Base-by-base conservation (phyloP, 1,140 invertebrate species). In the Cyrtorhinus lividipennis region DNA sequence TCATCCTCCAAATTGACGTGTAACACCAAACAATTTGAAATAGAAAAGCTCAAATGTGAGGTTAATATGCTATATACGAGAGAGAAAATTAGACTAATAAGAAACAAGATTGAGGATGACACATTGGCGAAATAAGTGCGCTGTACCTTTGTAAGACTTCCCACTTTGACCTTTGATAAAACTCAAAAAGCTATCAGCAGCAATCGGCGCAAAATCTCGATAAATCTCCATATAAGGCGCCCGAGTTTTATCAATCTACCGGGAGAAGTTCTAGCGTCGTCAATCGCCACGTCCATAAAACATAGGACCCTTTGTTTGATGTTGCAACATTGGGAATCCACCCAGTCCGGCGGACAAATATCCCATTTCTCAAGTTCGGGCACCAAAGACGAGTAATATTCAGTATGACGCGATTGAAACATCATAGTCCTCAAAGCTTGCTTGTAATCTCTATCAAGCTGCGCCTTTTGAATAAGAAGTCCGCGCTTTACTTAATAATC, bases 121-220 rank as follows among this genome's bases (percentile, higher is more conserved):
- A n/a, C n/a, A n/a, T n/a, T n/a, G n/a, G n/a, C n/a, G n/a, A n/a
- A n/a, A n/a, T n/a, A n/a, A n/a, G n/a, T n/a, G n/a, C n/a, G n/a
- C n/a, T n/a, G n/a, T n/a, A 46, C 45, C 60, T 60, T 63, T 64
- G 44, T 66, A 68, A 3, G 56, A 62, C 24, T 57, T 25, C 13
- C 62, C 63, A 5, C 45, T 30, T 0, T 62, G 59, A 38, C 73
- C 74, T n/a, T 70, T 73, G 64, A 75, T 77, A 20, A 80, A 65
- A 5, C 69, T 66, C 62, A 72, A 68, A 68, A 80, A 80, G 65
- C 80, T 80, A 64, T 73, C 70, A 63, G 76, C 77, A 1, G 78
- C 79, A 64, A 71, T 73, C 1, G 79, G 78, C 8, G 75, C 74
- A 44, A 71, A 67, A 62, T 79, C 75, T 30, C 71, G 70, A 66